Conservation (phyloP, 2,888 invertebrate genomes). For the Pristionchus arcanus region DNA sequence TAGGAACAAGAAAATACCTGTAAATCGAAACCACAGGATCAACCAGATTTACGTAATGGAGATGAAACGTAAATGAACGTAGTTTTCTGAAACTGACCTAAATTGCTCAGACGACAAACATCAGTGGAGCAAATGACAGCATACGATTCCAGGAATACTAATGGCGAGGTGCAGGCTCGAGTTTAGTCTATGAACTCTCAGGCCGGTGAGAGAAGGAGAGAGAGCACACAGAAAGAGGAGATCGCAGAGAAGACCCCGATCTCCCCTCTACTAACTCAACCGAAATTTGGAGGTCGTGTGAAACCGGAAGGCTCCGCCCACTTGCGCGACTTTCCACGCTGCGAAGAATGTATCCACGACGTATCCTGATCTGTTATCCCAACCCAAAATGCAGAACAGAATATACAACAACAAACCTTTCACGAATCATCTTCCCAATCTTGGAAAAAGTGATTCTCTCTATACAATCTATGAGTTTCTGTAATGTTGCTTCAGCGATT, state of each 20-base stretch:
- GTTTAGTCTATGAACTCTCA: background rate
- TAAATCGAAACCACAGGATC: no score
- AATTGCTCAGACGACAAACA: background rate
- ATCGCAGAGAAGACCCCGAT: background rate
- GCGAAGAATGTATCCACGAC: background rate
- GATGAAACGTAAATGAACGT: background rate
- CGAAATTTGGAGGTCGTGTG: constrained; percentile 1
- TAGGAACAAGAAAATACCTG: background rate
- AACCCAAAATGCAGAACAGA: no score
- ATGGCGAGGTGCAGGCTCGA: background rate
- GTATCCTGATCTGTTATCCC: background rate
- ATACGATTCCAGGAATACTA: background rate
- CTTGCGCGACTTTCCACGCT: background rate
- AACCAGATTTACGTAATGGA: background rate
- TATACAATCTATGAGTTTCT: no score
- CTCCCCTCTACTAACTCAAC: constrained; percentile 3
- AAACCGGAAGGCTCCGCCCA: constrained; percentile 3
- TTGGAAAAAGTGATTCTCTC: no score
- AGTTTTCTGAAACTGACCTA: background rate
- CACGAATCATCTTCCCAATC: no score
- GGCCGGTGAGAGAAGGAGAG: background rate
- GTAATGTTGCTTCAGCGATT: no score
- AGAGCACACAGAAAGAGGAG: background rate
- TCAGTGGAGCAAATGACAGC: background rate
- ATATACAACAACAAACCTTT: no score